Evolutionary conservation across 2,888 invertebrate species (phyloP).

Genomic region (Syritta pipiens): DNA sequence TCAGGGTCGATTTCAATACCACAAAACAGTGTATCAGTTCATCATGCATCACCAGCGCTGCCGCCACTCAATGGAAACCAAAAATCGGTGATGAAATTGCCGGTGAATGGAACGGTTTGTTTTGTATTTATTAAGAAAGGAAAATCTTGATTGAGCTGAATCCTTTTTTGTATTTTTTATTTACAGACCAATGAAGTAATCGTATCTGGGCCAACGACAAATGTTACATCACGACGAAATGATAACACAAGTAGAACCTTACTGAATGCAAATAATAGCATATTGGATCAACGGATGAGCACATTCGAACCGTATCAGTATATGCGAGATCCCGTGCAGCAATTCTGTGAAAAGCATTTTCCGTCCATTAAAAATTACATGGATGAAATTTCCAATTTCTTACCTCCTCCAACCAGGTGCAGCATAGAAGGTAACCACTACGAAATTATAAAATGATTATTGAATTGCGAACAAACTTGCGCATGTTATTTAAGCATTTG

Average conservation of each 20-base stretch:
- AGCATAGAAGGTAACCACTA: constrained; percentile 90
- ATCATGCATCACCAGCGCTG: constrained; percentile 78
- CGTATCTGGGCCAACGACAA: constrained; percentile 83
- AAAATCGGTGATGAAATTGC: constrained; percentile 79
- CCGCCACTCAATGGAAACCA: constrained; percentile 76
- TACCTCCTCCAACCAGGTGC: constrained; percentile 95
- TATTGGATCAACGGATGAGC: constrained; percentile 84
- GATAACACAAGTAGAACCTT: constrained; percentile 90
- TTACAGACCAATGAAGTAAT: constrained; percentile 78
- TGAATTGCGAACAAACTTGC: too few species aligned
- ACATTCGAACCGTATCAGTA: constrained; percentile 93
- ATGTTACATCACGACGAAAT: constrained; percentile 82
- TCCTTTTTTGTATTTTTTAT: not conserved
- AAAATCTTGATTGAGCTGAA: not conserved
- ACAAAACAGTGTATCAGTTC: constrained; percentile 78
- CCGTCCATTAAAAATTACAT: constrained; percentile 95
- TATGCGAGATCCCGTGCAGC: constrained; percentile 94
- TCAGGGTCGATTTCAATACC: constrained; percentile 77
- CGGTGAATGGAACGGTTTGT: constrained; percentile 76
- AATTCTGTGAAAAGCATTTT: constrained; percentile 97
- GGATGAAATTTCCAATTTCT: constrained; percentile 89
- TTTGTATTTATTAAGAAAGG: too few species aligned
- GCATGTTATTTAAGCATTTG: too few species aligned
- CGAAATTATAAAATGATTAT: too few species aligned
- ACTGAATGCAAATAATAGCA: constrained; percentile 82